Conservation (phyloP, 2,888 invertebrate species). For the Drosophila diplacantha region DNA sequence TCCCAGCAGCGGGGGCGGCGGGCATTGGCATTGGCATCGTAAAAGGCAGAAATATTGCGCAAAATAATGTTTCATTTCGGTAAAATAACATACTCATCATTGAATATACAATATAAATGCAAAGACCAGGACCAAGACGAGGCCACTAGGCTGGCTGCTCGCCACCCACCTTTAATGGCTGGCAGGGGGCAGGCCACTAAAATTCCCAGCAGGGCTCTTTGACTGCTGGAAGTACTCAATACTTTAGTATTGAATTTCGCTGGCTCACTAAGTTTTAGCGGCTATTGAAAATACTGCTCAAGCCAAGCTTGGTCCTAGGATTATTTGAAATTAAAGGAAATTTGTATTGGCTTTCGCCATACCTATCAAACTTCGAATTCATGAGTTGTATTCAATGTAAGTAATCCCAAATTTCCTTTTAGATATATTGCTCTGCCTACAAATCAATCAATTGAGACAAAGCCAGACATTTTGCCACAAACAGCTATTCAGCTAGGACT, state of each 20-base stretch:
- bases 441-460: conserved; percentile 28
- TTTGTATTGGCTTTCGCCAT: neutral
- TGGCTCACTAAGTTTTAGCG: neutral
- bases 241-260: neutral
- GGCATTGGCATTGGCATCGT: conserved; percentile 51
- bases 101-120: conserved; percentile 55
- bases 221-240: neutral
- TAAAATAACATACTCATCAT: conserved; percentile 66
- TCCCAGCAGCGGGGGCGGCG: conserved; percentile 17
- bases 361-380: neutral
- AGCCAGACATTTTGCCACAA: conserved; percentile 9
- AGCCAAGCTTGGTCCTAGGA: neutral
- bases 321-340: neutral
- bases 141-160: conserved; percentile 1
- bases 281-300: neutral
- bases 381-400: neutral
- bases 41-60: conserved; percentile 56
- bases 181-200: conserved; percentile 1
- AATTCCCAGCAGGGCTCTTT: conserved; percentile 3
- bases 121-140: conserved; percentile 5
- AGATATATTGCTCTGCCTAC: conserved; percentile 9
- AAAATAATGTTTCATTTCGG: conserved; percentile 64
- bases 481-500: conserved; percentile 7
- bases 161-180: conserved; percentile 16
- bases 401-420: conserved; percentile 11